phyloP scores from a whole-genome alignment of 2,888 invertebrate genomes.

The Caenorhabditis wallacei region DNA sequence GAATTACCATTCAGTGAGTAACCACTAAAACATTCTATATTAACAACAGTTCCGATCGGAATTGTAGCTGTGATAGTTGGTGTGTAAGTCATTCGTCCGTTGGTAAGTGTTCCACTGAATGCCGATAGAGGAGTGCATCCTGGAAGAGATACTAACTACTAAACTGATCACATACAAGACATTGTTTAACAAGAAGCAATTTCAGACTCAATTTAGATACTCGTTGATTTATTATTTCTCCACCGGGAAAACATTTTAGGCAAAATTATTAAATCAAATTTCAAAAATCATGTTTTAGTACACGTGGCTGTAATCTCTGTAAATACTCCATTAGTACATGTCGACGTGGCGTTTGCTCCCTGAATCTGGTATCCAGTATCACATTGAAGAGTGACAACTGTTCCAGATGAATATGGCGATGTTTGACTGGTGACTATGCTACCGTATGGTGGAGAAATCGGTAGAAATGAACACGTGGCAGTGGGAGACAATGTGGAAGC shows the following conservation, averaged over 20 bases:
- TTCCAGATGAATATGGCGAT: constrained; percentile 45
- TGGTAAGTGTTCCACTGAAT: constrained; percentile 57
- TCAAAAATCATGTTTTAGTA: constrained; percentile 8
- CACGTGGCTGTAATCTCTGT: constrained; percentile 55
- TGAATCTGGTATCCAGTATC: constrained; percentile 52
- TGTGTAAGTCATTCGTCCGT: constrained; percentile 65
- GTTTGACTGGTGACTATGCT: constrained; percentile 41
- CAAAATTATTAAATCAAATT: not conserved
- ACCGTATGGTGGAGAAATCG: constrained; percentile 45
- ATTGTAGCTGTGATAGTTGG: constrained; percentile 54
- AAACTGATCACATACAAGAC: not conserved
- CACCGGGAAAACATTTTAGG: not conserved
- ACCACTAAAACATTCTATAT: constrained; percentile 70
- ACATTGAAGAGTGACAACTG: constrained; percentile 62
- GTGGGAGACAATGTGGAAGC: constrained; percentile 5
- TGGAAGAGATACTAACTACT: constrained; percentile 32
- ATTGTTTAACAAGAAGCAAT: too few relatives aligned
- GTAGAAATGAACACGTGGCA: constrained; percentile 40
- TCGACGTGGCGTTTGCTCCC: constrained; percentile 47
- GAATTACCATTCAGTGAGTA: constrained; percentile 59
- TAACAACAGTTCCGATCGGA: constrained; percentile 70
- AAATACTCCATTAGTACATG: constrained; percentile 54
- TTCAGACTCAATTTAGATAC: too few relatives aligned
- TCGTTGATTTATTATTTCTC: constrained; percentile 36
- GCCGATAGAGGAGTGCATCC: constrained; percentile 67